Base-by-base conservation (phyloP, 1,140 invertebrate genomes). In the Oryzaephilus surinamensis region DNA sequence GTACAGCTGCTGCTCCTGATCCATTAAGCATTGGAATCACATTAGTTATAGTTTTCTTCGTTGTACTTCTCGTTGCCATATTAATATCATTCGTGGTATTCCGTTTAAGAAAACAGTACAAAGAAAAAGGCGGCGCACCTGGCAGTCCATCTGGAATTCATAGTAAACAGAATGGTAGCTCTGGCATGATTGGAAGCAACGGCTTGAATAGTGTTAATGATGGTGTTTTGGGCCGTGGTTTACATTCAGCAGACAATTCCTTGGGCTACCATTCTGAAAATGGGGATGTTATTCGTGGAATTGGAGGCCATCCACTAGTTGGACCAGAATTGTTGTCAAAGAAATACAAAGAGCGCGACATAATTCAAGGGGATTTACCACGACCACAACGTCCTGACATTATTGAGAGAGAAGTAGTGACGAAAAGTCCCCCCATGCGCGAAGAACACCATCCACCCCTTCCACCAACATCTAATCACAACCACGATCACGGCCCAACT, bases 21-120 rank as follows among this genome's bases (percentile, higher is more conserved):
- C 88, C 88, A 1, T 63, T 94, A 1, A 88, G 82, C 50, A 88
- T 94, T 26, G 89, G 90, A 18, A 82, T 93, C 20, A 91, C 88
- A 1, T 65, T 97, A 14, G 87, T 97, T 1, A 90, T 96, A 28
- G 84, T 94, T 3, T 96, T 97, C 65, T 94, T 97, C 53, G 78
- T 91, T 2, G 84, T 90, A 29, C 64, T 94, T 6, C 70, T 94
- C 12, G 76, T 92, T 5, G 87, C 87, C 1, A 91, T 94, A 39
- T 66, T 90, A 15, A 79, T 87, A 4, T 91, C 85, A 31, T 93
- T 93, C 57, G 71, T 93, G 2, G 85, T 94, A 6, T 94, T 92
- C 59, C 74, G 86, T 12, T 65, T 91, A 37, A 70, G 88, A 8
- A 79, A 84, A 11, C 84, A 89, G 57, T 82, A 78, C 51, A 81